Evolutionary conservation across 2,888 invertebrate species (phyloP), one percentile per base, ranked within the genome.

Genomic region (Protophormia terraenovae): DNA sequence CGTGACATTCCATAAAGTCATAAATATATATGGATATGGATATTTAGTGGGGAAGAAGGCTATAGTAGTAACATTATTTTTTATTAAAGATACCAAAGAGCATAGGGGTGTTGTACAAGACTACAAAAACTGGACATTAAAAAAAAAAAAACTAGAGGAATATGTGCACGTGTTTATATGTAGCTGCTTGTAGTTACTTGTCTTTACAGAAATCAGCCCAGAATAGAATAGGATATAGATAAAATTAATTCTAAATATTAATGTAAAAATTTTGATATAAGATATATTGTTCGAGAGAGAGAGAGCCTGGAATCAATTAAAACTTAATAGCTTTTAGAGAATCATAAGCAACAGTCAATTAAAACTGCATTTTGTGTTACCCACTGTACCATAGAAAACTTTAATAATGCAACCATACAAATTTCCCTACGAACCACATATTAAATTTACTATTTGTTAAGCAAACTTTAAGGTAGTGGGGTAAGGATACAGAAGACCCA

Each of bases 1-100:
- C 79, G 84, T 80, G 84, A 84, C 79, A 84, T 76, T 71, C 73
- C 84, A 50, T 50, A 64, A 50, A 75, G 62, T 29, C 53, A 76
- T 75, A 75, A 64, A 53, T 55, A 55, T 35, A 62, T 47, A 19
- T 10, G 47, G 5, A 2, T 16, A 16, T 19, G 47, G 0, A 47
- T 47, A n/a, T n/a, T n/a, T 45, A 12, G 41, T n/a, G 2, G 4
- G 41, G 35, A 35, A n/a, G n/a, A 0, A 45, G 14, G 5, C 12
- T 35, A 45, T 45, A 7, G 8, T 12, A 38, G 10, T 5, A 47
- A 47, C 47, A 19, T 19, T 50, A n/a, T 1, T 50, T 50, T 22
- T 50, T 55, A 24, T 12, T 32, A 58, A 2, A 38, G 27, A 53
- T 50, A 45, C 19, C 24, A 53, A 50, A 41, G 3, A 58, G 67